Percentiles rank a stretch among this genome's conserved stretches.
Conservation (phyloP, 2,888 invertebrate species). For the Tromatobia lineatoria region DNA sequence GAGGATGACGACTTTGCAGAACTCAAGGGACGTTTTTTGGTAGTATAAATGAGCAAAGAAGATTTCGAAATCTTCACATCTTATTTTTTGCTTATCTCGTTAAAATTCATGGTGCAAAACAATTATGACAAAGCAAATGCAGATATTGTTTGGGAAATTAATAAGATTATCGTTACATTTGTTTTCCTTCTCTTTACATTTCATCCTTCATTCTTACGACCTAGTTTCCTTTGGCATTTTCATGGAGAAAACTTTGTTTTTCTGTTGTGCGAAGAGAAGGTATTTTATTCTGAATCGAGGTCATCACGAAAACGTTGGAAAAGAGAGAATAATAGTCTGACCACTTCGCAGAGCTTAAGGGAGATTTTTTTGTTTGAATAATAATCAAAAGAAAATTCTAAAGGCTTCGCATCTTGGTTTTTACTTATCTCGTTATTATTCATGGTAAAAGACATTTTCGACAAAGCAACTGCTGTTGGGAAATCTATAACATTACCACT, state of each 20-base stretch:
- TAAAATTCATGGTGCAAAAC: constrained; percentile 44
- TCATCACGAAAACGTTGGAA: not conserved
- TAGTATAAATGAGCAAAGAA: not conserved
- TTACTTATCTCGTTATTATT: constrained; percentile 35
- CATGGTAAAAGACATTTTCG: too few relatives aligned
- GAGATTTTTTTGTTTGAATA: constrained; percentile 16
- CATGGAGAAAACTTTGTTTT: not conserved
- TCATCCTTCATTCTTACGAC: too few relatives aligned
- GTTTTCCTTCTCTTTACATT: too few relatives aligned
- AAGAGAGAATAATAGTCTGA: not conserved
- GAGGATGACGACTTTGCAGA: too few relatives aligned
- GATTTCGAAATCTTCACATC: not conserved
- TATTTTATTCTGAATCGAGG: not conserved
- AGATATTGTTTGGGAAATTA: too few relatives aligned
- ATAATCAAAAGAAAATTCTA: not conserved
- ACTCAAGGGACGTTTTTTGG: too few relatives aligned
- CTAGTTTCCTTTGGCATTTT: too few relatives aligned
- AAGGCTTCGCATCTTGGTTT: not conserved
- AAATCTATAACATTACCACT: too few relatives aligned
- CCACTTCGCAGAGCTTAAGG: constrained; percentile 11
- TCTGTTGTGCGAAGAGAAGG: not conserved
- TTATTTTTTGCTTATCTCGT: constrained; percentile 1
- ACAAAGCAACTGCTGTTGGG: too few relatives aligned
- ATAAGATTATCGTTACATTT: too few relatives aligned
- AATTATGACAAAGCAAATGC: too few relatives aligned